Conservation (phyloP, 2,113 vertebrate species). For the Oryzias celebensis region DNA sequence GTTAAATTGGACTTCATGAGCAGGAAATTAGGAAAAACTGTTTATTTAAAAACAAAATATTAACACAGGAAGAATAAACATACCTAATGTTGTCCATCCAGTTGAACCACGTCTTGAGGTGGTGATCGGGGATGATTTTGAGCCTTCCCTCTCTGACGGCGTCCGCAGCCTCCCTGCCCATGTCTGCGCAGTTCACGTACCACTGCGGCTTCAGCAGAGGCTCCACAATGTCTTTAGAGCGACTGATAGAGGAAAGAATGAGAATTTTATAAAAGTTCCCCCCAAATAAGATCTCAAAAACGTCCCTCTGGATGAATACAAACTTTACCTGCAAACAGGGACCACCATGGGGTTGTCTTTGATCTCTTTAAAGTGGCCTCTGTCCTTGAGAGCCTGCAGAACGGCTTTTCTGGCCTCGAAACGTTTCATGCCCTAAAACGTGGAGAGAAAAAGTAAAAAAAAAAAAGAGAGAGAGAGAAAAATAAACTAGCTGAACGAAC, state of each 20-base stretch:
- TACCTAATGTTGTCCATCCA: constrained; percentile 95
- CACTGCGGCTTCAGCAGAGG: constrained; percentile 90
- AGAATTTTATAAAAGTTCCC: neutral
- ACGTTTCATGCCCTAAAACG: constrained; percentile 84
- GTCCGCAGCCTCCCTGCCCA: constrained; percentile 87
- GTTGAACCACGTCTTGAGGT: constrained; percentile 87
- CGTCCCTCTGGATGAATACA: neutral
- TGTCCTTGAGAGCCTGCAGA: constrained; percentile 82
- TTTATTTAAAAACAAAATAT: neutral
- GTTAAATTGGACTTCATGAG: too few relatives aligned
- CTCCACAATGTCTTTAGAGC: constrained; percentile 92
- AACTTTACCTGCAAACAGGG: constrained; percentile 87
- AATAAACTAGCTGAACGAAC: neutral
- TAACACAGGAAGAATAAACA: neutral
- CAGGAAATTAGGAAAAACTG: too few relatives aligned
- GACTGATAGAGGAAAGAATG: constrained; percentile 65
- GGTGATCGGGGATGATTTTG: constrained; percentile 85
- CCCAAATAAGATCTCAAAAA: neutral
- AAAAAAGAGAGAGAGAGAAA: constrained; percentile 10
- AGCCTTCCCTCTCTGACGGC: constrained; percentile 82
- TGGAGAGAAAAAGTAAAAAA: constrained; percentile 3
- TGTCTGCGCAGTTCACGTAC: constrained; percentile 86
- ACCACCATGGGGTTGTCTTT: constrained; percentile 95
- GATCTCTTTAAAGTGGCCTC: constrained; percentile 82
- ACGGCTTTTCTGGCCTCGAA: constrained; percentile 88